phyloP scores from a whole-genome alignment of 1,140 invertebrate genomes.

The Bombus waltoni region DNA sequence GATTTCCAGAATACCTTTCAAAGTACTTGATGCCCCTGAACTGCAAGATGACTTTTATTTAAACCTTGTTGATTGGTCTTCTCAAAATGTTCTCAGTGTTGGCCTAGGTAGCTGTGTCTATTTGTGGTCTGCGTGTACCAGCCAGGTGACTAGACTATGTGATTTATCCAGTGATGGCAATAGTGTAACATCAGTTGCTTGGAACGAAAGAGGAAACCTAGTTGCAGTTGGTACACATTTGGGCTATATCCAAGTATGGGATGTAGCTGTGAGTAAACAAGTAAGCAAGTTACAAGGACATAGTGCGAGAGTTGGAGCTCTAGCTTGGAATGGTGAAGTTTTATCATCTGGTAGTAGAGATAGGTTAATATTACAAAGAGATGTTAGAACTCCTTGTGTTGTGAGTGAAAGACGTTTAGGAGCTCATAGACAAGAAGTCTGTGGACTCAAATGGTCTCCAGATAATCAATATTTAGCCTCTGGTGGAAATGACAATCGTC shows the following conservation, averaged over 20 bases:
- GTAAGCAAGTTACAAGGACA: constrained; percentile 95
- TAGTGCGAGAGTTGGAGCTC: constrained; percentile 94
- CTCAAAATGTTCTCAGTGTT: constrained; percentile 99
- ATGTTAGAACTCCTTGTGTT: constrained; percentile 93
- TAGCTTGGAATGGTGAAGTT: constrained; percentile 99
- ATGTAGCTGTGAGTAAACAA: constrained; percentile 97
- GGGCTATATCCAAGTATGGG: constrained; percentile 98
- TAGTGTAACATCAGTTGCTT: constrained; percentile 98
- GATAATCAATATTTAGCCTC: constrained; percentile 99
- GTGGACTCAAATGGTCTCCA: constrained; percentile 99
- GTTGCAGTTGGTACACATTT: constrained; percentile 99
- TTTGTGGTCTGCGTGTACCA: constrained; percentile 99
- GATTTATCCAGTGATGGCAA: constrained; percentile 97
- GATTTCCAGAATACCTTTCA: constrained; percentile 98
- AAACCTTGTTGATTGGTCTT: constrained; percentile 99
- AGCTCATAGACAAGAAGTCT: constrained; percentile 98
- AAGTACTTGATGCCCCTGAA: constrained; percentile 98
- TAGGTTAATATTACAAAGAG: constrained; percentile 96
- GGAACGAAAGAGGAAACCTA: constrained; percentile 98
- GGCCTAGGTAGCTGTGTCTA: constrained; percentile 99
- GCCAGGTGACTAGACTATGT: constrained; percentile 98
- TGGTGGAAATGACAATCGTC: constrained; percentile 99
- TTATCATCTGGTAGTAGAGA: constrained; percentile 98
- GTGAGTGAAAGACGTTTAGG: constrained; percentile 91
- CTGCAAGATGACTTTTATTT: constrained; percentile 99